Conservation (phyloP, 1,140 invertebrate genomes). For the Pararge aegeria region DNA sequence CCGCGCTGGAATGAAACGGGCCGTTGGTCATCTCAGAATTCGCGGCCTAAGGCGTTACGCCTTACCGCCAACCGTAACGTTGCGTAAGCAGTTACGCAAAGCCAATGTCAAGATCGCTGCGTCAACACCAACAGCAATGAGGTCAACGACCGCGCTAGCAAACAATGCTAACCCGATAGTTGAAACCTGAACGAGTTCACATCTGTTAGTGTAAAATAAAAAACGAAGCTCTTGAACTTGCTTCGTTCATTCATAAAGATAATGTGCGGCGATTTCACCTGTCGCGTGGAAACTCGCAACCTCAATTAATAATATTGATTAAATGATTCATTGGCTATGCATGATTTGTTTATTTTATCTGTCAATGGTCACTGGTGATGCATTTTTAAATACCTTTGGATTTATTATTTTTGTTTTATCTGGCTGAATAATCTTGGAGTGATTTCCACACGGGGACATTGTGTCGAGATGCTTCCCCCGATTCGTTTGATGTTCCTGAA, state of each 20-base stretch:
- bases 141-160: conserved; percentile 56
- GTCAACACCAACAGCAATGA: conserved; percentile 35
- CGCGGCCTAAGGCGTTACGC: neutral
- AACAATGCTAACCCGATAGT: conserved; percentile 29
- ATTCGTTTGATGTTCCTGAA: too few species aligned
- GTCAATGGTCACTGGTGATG: too few species aligned
- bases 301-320: conserved; percentile 9
- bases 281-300: conserved; percentile 6
- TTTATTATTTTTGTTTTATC: too few species aligned
- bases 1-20: neutral
- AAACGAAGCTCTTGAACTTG: conserved; percentile 30
- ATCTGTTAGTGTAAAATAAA: conserved; percentile 26
- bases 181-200: conserved; percentile 22
- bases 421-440: too few species aligned
- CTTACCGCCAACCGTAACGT: conserved; percentile 24
- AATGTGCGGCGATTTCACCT: conserved; percentile 20
- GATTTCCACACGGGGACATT: too few species aligned
- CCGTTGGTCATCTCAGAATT: neutral
- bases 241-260: conserved; percentile 33
- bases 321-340: too few species aligned
- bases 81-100: conserved; percentile 64
- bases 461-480: too few species aligned
- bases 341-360: too few species aligned
- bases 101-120: conserved; percentile 66
- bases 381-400: too few species aligned